A percentile compares a stretch with the other conserved stretches of the same genome.
Conservation (phyloP, 64 coral and sea anemone genomes). For the Dendronephthya gigantea region DNA sequence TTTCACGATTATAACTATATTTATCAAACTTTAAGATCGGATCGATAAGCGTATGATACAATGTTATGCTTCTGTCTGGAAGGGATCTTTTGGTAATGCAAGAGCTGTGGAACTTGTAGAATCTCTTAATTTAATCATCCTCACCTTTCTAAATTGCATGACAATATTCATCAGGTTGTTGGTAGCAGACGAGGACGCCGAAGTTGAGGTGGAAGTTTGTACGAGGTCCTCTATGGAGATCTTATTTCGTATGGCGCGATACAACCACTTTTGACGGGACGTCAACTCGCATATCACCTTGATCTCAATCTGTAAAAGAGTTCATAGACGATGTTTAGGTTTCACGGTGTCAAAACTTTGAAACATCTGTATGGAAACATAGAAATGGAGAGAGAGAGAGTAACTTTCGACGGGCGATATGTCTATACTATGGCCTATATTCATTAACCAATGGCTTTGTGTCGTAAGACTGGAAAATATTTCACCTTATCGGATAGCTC, state of each 20-base stretch:
- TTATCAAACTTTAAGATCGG: too few relatives aligned
- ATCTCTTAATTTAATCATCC: too few relatives aligned
- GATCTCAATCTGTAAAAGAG: slow-evolving; percentile 78
- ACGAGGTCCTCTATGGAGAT: slow-evolving; percentile 97
- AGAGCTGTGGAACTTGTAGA: too few relatives aligned
- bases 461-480: neutral
- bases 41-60: too few relatives aligned
- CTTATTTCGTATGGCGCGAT: slow-evolving; percentile 86
- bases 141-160: slow-evolving; percentile 98
- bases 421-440: too few relatives aligned
- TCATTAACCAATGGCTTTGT: too few relatives aligned
- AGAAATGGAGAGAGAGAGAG: too few relatives aligned
- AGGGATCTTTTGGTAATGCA: too few relatives aligned
- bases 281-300: slow-evolving; percentile 83
- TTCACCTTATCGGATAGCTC: slow-evolving; percentile 93
- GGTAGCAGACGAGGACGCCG: slow-evolving; percentile 57
- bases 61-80: too few relatives aligned
- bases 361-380: too few relatives aligned
- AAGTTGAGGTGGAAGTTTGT: slow-evolving; percentile 76
- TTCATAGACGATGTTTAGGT: neutral
- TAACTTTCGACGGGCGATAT: too few relatives aligned
- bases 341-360: neutral
- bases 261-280: slow-evolving; percentile 77
- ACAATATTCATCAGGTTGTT: slow-evolving; percentile 97
- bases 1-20: too few relatives aligned